Percentiles rank a stretch among this genome's conserved stretches.
phyloP scores from a whole-genome alignment of 1,140 invertebrate genomes.

The Vanessa atalanta region DNA sequence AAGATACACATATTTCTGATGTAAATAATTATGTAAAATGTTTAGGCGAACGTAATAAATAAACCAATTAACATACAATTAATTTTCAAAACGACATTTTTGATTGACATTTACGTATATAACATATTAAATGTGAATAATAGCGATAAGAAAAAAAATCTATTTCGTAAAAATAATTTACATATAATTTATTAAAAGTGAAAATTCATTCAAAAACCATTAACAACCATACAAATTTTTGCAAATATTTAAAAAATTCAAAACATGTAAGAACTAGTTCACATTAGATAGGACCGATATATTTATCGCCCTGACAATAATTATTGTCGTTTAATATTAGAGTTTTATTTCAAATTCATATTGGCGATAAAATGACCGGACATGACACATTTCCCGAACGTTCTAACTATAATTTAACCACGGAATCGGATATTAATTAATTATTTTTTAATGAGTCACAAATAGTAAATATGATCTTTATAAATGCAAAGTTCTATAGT shows the following conservation, averaged over 20 bases:
- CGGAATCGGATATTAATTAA: too few species aligned
- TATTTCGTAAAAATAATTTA: constrained; percentile 13
- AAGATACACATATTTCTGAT: neutral
- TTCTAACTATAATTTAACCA: too few species aligned
- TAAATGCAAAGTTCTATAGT: too few species aligned
- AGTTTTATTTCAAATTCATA: too few species aligned
- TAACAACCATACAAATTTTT: constrained; percentile 30
- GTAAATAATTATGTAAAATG: neutral
- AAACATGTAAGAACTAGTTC: neutral
- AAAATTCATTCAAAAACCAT: constrained; percentile 28
- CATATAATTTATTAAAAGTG: neutral
- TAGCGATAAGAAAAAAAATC: neutral
- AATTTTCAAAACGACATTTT: neutral
- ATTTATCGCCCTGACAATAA: too few species aligned
- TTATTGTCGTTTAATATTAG: too few species aligned
- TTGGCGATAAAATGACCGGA: too few species aligned
- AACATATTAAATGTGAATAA: constrained; percentile 5
- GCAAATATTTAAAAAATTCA: constrained; percentile 5
- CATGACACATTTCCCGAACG: too few species aligned
- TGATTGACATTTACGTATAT: neutral
- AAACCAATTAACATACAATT: neutral
- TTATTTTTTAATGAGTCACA: too few species aligned
- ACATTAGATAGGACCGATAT: too few species aligned
- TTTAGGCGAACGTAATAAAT: neutral
- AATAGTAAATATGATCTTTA: too few species aligned